Conservation (phyloP, 2,888 invertebrate genomes). For the Lepeophtheirus nordmannii region DNA sequence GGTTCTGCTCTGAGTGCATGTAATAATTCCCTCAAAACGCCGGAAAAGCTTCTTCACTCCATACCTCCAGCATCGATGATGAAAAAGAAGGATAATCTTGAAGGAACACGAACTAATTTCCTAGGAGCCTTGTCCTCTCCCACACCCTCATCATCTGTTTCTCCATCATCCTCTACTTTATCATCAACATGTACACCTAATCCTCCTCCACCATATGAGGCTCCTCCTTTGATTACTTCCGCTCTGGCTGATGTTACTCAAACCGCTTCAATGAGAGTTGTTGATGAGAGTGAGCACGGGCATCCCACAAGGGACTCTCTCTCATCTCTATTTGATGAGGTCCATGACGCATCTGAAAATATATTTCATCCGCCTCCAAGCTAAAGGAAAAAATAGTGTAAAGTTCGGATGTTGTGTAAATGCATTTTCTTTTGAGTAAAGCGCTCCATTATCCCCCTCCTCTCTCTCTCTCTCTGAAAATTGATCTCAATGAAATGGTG, state of each 20-base stretch:
- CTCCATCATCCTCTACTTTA: too few relatives aligned
- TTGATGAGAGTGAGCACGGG: background rate
- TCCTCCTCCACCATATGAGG: background rate
- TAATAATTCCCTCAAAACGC: background rate
- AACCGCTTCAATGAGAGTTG: too few relatives aligned
- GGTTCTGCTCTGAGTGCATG: background rate
- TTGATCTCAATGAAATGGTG: too few relatives aligned
- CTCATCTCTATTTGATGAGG: conserved; percentile 13
- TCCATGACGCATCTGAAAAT: background rate
- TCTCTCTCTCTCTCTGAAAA: too few relatives aligned
- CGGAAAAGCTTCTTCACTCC: conserved; percentile 12
- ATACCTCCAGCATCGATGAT: conserved; percentile 18
- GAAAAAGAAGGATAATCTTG: background rate
- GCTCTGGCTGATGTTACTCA: too few relatives aligned
- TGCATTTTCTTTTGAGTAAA: too few relatives aligned
- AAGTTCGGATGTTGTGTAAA: too few relatives aligned
- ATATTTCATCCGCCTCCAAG: background rate
- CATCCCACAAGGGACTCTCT: conserved; percentile 1
- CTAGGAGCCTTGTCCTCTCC: background rate
- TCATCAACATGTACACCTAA: background rate
- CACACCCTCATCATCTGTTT: background rate
- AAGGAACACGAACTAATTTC: conserved; percentile 1
- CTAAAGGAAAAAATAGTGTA: too few relatives aligned
- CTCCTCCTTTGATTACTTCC: background rate
- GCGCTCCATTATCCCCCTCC: too few relatives aligned